Conservation (phyloP, 2,797 vertebrate species). For the Caiman crocodilus region DNA sequence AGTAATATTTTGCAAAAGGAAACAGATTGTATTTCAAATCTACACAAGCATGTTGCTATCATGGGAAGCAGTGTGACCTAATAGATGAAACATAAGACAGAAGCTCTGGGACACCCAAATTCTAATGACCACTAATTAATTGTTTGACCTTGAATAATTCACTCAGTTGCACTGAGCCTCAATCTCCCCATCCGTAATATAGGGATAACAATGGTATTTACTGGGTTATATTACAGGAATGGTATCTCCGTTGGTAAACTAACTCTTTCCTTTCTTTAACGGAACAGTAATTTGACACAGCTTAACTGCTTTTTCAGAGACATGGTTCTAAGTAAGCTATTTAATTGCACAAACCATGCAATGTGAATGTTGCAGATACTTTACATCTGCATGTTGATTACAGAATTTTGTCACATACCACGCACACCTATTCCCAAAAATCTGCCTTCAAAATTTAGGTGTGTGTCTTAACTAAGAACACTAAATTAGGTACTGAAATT, state of each 20-base stretch:
- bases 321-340: neutral
- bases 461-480: neutral
- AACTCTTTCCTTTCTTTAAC: slow-evolving; percentile 2
- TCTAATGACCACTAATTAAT: neutral
- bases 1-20: slow-evolving; percentile 47
- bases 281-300: neutral
- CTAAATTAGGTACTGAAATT: too few species aligned
- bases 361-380: neutral
- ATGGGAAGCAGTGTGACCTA: slow-evolving; percentile 58
- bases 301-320: neutral
- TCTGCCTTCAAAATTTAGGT: neutral
- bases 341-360: neutral
- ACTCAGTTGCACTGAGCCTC: slow-evolving; percentile 62
- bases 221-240: neutral
- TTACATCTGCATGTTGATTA: too few species aligned
- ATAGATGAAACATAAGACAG: slow-evolving; percentile 49
- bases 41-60: slow-evolving; percentile 16
- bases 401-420: too few species aligned
- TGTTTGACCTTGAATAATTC: slow-evolving; percentile 53
- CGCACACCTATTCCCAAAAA: too few species aligned
- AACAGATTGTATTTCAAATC: slow-evolving; percentile 56
- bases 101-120: slow-evolving; percentile 13
- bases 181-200: slow-evolving; percentile 38
- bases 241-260: neutral
- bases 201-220: neutral